Base-by-base conservation (phyloP, 2,888 invertebrate genomes). In the Aphodius granarius region DNA sequence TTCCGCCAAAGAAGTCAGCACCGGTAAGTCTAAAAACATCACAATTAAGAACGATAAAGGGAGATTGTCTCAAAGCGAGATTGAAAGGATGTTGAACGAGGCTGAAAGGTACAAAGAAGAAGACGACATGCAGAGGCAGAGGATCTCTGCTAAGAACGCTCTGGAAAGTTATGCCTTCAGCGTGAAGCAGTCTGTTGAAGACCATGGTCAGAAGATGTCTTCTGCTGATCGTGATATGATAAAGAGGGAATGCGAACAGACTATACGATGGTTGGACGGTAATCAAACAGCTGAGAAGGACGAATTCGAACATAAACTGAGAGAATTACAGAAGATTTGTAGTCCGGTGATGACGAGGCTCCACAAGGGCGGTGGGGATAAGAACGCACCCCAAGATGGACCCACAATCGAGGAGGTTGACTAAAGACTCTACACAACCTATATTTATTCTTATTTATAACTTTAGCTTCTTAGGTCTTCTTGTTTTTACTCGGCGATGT, bases 11-110 rank as follows among this genome's bases (percentile, higher is more conserved):
- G 91, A 91, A 80, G 87, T 85, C 78, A 88, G 89, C 81, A 89
- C 90, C 0, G 91, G 91, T 4, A 93, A 93, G 79, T 91, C 90
- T 77, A 93, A 92, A 86, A 92, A 93, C 83, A 95, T 95, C 78
- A 93, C 93, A 66, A 96, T 95, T 78, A 94, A 93, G 84, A 95
- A 95, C 87, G 94, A 95, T 88, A 94, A 93, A 83, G 95, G 95
- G 0, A 89, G 95, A 5, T 88, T 96, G 72, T 94, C 94, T 17
- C 93, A 95, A 84, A 91, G 92, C 3, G 95, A 96, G 82, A 95
- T 96, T 78, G 94, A 96, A 78, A 89, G 92, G 77, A 95, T 94
- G 94, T 86, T 95, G 20, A 86, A 89, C 0, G 94, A 95, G 79
- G 94, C 94, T 0, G 94, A 94, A 82, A 88, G 87, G 70, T 95